Percentiles rank a stretch among this genome's conserved stretches.
These are phyloP conservation scores for Troides aeacus DNA, from an alignment of 2,888 invertebrate genomes.

Conservation along the genomic window DNA sequence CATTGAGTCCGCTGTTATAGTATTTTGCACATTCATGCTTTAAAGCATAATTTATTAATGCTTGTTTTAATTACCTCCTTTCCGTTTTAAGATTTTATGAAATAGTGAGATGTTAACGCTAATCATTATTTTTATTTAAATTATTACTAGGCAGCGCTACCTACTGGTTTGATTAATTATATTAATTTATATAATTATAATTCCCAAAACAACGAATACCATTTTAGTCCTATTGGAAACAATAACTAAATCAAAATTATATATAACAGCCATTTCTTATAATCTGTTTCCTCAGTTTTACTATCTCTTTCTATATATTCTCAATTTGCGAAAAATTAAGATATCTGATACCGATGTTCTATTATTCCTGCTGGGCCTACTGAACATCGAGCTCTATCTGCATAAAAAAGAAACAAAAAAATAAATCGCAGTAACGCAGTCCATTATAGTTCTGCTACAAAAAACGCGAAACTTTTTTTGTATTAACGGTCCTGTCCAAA, in stretches of 20 bases:
- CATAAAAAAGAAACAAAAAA: slow-evolving; percentile 49
- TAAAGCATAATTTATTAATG: slow-evolving; percentile 28
- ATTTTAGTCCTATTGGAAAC: not conserved
- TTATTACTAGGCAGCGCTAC: not conserved
- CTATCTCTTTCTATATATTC: not conserved
- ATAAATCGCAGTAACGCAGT: slow-evolving; percentile 71
- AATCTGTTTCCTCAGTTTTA: not conserved
- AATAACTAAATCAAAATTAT: not conserved
- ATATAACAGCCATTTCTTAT: not conserved
- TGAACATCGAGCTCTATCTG: slow-evolving; percentile 60
- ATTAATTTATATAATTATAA: no score
- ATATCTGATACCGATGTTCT: slow-evolving; percentile 10
- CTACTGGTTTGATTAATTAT: not conserved
- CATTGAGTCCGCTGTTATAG: slow-evolving; percentile 43
- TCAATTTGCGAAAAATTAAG: slow-evolving; percentile 12
- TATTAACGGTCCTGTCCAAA: slow-evolving; percentile 68
- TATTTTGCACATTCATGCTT: slow-evolving; percentile 41
- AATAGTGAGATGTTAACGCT: not conserved
- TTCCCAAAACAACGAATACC: no score
- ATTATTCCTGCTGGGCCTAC: slow-evolving; percentile 63
- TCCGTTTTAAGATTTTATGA: slow-evolving; percentile 27
- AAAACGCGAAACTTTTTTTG: slow-evolving; percentile 51
- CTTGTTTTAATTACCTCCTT: slow-evolving; percentile 20
- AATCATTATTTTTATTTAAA: not conserved
- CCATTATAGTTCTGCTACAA: slow-evolving; percentile 42